phyloP scores from a whole-genome alignment of 2,888 invertebrate genomes.

The Lithophane semibrunnea region DNA sequence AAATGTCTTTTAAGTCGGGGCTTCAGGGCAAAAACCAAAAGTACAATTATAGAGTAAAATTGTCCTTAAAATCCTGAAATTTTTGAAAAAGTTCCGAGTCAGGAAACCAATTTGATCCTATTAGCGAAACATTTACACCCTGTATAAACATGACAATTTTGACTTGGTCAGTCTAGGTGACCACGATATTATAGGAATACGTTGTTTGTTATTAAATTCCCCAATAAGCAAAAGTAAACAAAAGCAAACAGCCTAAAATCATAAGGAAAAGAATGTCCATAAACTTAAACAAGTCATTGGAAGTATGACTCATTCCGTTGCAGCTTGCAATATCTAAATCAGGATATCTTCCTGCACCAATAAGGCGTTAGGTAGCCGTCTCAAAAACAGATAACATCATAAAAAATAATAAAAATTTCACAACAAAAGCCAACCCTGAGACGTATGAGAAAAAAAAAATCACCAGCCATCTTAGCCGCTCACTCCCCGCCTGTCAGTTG shows the following conservation, averaged over 20 bases:
- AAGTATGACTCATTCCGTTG: slow-evolving; percentile 21
- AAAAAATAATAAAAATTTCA: slow-evolving; percentile 75
- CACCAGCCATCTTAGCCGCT: slow-evolving; percentile 76
- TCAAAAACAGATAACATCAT: slow-evolving; percentile 62
- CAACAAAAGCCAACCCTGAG: slow-evolving; percentile 80
- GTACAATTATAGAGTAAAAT: too few relatives aligned
- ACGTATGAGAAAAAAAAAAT: slow-evolving; percentile 66
- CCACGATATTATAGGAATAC: not conserved
- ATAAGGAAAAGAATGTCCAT: slow-evolving; percentile 24
- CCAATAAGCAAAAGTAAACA: not conserved
- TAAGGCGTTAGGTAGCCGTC: slow-evolving; percentile 31
- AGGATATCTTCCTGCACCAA: slow-evolving; percentile 43
- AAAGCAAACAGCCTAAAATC: slow-evolving; percentile 2
- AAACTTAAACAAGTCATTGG: not conserved
- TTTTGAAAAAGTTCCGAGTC: too few relatives aligned
- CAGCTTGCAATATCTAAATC: slow-evolving; percentile 26
- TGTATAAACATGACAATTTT: too few relatives aligned
- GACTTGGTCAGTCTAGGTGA: too few relatives aligned
- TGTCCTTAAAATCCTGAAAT: too few relatives aligned
- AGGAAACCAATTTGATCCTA: too few relatives aligned
- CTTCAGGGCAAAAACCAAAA: not conserved
- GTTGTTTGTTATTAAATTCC: not conserved
- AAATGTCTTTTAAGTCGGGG: not conserved
- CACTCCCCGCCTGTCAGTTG: slow-evolving; percentile 80
- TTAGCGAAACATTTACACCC: too few relatives aligned